These are phyloP conservation scores for Larimichthys crocea DNA, from an alignment of 2,113 vertebrate species.

Conservation along the genomic window DNA sequence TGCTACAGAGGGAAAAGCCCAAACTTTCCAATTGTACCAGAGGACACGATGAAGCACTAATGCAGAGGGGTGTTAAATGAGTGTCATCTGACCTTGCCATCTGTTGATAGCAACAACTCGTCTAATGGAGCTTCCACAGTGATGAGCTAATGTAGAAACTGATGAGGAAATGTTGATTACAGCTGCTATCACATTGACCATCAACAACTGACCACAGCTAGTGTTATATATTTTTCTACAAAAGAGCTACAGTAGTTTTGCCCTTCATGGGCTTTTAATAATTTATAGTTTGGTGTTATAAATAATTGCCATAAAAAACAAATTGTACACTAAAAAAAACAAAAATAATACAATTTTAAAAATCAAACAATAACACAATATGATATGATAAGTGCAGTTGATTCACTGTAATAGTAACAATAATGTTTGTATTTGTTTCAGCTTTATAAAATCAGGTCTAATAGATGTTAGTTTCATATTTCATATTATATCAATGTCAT, in stretches of 20 bases:
- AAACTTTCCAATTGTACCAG: constrained; percentile 19
- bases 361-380: not conserved
- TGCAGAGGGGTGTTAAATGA: constrained; percentile 4
- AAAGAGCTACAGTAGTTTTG: not conserved
- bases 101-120: constrained; percentile 20
- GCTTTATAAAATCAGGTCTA: not conserved
- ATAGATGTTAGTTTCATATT: not conserved
- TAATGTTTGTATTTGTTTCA: not conserved
- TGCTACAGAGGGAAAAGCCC: not conserved
- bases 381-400: not conserved
- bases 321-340: not conserved
- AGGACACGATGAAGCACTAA: constrained; percentile 12
- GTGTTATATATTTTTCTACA: not conserved
- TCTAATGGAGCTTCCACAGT: constrained; percentile 2
- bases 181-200: constrained; percentile 8
- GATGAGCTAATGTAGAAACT: constrained; percentile 8
- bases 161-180: constrained; percentile 8
- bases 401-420: not conserved
- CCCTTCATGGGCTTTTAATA: not conserved
- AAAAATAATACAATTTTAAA: not conserved
- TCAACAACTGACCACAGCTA: not conserved
- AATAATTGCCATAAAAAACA: not conserved
- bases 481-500: not conserved
- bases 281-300: not conserved
- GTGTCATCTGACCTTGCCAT: constrained; percentile 16